phyloP scores from a whole-genome alignment of 2,113 vertebrate genomes.

The Anseranas semipalmata region DNA sequence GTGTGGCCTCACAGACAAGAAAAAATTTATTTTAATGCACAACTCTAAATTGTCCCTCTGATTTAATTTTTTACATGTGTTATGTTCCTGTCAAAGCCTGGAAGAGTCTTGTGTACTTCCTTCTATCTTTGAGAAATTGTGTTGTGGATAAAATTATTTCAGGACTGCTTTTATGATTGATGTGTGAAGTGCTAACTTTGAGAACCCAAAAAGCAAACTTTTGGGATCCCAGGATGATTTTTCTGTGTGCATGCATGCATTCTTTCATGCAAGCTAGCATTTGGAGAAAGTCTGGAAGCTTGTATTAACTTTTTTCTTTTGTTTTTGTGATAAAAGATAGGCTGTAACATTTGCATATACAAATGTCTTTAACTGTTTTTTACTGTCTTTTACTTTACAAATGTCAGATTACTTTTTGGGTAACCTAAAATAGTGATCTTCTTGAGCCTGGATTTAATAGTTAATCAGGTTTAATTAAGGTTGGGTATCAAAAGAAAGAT shows the following conservation, averaged over 20 bases:
- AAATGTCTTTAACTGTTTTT: too few relatives aligned
- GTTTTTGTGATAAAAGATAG: not conserved
- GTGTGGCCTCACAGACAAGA: not conserved
- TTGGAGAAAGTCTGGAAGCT: not conserved
- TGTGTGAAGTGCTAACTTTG: not conserved
- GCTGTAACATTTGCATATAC: too few relatives aligned
- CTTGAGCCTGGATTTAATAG: not conserved
- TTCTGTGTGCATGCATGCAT: fast-evolving
- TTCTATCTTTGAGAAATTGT: not conserved
- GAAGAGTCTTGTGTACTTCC: not conserved
- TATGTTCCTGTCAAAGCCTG: not conserved
- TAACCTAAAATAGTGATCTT: not conserved
- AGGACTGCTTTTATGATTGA: not conserved
- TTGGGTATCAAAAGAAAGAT: not conserved
- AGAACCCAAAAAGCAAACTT: not conserved
- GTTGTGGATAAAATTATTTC: not conserved
- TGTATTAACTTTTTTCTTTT: not conserved
- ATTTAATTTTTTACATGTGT: not conserved
- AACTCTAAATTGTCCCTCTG: not conserved
- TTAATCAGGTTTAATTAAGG: not conserved
- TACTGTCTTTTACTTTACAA: too few relatives aligned
- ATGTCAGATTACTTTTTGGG: not conserved
- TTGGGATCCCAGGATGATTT: not conserved
- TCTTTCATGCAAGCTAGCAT: not conserved
- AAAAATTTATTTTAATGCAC: not conserved